Conservation (phyloP, 2,888 invertebrate genomes). For the Strigamia maritima region DNA sequence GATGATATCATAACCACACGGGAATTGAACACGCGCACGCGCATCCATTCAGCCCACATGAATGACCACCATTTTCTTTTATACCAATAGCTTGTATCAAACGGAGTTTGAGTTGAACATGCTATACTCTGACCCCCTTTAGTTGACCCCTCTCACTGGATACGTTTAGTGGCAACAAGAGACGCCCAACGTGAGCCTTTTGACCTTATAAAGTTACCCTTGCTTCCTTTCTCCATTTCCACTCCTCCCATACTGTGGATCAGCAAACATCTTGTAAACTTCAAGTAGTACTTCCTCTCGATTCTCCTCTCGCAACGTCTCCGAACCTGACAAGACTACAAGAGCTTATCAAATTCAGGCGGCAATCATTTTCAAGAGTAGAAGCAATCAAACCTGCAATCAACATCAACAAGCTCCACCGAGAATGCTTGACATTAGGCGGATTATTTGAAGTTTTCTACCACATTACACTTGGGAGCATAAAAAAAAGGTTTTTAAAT, state of each 20-base stretch:
- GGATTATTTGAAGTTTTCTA: neutral
- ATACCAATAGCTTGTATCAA: slow-evolving; percentile 13
- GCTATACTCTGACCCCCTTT: slow-evolving; percentile 17
- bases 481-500: neutral
- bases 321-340: slow-evolving; percentile 28
- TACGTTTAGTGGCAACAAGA: slow-evolving; percentile 34
- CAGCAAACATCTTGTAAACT: slow-evolving; percentile 34
- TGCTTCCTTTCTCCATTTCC: slow-evolving; percentile 34
- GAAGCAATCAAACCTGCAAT: slow-evolving; percentile 30
- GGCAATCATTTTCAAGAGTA: slow-evolving; percentile 25
- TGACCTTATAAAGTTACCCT: slow-evolving; percentile 32
- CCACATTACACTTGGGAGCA: neutral
- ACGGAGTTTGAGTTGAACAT: slow-evolving; percentile 21
- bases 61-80: slow-evolving; percentile 16
- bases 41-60: neutral
- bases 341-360: slow-evolving; percentile 34
- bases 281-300: slow-evolving; percentile 30
- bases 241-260: slow-evolving; percentile 19
- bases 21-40: neutral
- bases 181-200: slow-evolving; percentile 27
- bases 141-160: slow-evolving; percentile 31
- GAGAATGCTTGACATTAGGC: slow-evolving; percentile 12
- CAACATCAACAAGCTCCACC: slow-evolving; percentile 21
- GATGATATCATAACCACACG: neutral
- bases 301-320: neutral